Percentiles rank a stretch among this genome's conserved stretches.
These are phyloP conservation scores for Catharus ustulatus DNA, from an alignment of 2,797 vertebrate genomes.

Conservation along the genomic window DNA sequence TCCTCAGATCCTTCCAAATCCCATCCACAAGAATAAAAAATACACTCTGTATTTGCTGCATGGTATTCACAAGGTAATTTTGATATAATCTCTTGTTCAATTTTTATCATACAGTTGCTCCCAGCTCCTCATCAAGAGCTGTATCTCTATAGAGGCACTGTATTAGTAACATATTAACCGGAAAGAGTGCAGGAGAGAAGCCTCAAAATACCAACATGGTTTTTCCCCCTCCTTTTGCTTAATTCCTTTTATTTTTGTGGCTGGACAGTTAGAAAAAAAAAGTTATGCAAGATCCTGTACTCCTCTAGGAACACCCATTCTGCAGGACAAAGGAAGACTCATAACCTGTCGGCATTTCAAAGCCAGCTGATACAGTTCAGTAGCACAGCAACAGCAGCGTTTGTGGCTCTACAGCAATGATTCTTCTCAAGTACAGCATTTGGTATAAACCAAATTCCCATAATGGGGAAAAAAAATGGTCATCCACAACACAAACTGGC, in stretches of 20 bases:
- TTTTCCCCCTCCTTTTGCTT: not conserved
- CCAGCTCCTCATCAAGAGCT: not conserved
- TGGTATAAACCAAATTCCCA: not conserved
- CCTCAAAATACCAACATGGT: not conserved
- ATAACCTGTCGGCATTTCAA: not conserved
- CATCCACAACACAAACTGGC: not conserved
- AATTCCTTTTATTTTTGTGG: not conserved
- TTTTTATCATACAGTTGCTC: not conserved
- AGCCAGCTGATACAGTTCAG: not conserved
- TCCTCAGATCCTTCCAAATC: not conserved
- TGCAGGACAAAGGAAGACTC: constrained; percentile 20
- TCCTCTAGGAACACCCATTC: not conserved
- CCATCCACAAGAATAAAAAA: not conserved
- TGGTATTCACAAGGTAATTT: not conserved
- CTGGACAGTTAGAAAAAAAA: not conserved
- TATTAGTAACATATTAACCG: not conserved
- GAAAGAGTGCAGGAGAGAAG: not conserved
- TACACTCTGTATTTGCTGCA: not conserved
- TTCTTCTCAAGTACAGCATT: constrained; percentile 33
- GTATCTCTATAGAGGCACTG: not conserved
- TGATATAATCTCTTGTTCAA: not conserved
- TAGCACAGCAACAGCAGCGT: not conserved
- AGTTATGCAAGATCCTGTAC: not conserved
- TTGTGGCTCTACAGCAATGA: not conserved
- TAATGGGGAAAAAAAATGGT: not conserved